Conservation (phyloP, 2,797 vertebrate species). For the Eptatretus atami region DNA sequence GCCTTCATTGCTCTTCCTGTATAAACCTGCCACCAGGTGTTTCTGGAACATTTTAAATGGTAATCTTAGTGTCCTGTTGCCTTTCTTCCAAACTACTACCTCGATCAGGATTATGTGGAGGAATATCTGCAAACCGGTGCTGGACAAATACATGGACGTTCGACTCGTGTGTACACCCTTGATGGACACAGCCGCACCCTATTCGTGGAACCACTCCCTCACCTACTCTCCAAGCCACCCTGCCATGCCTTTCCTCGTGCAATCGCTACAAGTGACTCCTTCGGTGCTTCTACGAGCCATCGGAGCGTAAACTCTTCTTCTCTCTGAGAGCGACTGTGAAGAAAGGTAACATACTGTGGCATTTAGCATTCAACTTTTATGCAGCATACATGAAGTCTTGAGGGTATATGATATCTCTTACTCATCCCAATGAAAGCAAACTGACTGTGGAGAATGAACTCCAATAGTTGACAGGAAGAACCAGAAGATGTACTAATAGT, state of each 20-base stretch:
- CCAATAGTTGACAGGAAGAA: too few species aligned
- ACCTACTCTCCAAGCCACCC: slow-evolving; percentile 30
- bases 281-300: slow-evolving; percentile 27
- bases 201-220: slow-evolving; percentile 77
- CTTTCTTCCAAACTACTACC: too few species aligned
- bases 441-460: too few species aligned
- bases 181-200: slow-evolving; percentile 51
- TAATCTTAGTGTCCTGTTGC: too few species aligned
- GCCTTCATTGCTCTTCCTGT: background rate
- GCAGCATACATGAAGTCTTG: too few species aligned
- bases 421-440: too few species aligned
- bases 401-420: too few species aligned
- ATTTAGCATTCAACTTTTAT: too few species aligned
- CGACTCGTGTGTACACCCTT: slow-evolving; percentile 51
- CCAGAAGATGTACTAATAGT: too few species aligned
- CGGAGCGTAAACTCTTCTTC: slow-evolving; percentile 43
- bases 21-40: background rate
- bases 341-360: slow-evolving; percentile 21
- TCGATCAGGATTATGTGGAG: slow-evolving; percentile 58
- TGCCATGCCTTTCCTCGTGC: slow-evolving; percentile 68
- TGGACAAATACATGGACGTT: slow-evolving; percentile 49
- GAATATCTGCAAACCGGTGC: slow-evolving; percentile 72
- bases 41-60: background rate
- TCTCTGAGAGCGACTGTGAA: slow-evolving; percentile 42
- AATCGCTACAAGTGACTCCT: slow-evolving; percentile 36